phyloP scores from a whole-genome alignment of 2,888 invertebrate species.

The Mythimna ferrago region DNA sequence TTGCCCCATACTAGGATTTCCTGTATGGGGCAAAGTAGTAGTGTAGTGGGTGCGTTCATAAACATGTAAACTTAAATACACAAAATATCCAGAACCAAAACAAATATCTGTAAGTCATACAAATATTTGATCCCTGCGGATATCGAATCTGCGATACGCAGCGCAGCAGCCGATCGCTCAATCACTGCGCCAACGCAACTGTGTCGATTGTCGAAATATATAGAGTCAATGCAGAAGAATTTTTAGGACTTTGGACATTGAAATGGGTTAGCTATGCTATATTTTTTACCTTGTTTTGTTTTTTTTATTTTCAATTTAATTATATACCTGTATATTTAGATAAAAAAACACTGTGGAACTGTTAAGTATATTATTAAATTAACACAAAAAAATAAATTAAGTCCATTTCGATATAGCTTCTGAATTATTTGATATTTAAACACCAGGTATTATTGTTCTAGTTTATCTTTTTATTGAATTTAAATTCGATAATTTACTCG shows the following conservation, averaged over 20 bases:
- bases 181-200: too few species aligned
- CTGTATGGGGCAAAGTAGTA: too few species aligned
- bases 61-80: too few species aligned
- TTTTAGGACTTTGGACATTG: background rate
- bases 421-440: constrained; percentile 44
- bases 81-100: too few species aligned
- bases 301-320: background rate
- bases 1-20: too few species aligned
- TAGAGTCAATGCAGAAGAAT: background rate
- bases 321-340: background rate
- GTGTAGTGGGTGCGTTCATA: too few species aligned
- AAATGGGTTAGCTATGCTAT: background rate
- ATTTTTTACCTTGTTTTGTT: background rate
- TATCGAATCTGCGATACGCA: too few species aligned
- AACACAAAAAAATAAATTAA: constrained; percentile 22
- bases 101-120: too few species aligned
- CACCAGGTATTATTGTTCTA: constrained; percentile 32
- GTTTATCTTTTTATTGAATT: constrained; percentile 43
- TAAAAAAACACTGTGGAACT: background rate
- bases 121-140: too few species aligned
- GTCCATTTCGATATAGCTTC: constrained; percentile 23
- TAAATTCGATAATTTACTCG: constrained; percentile 29
- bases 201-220: background rate
- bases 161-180: too few species aligned
- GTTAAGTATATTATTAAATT: background rate